Percentiles rank a stretch among this genome's conserved stretches.
phyloP scores from a whole-genome alignment of 2,113 vertebrate genomes.

The Oxygymnocypris stewartii region DNA sequence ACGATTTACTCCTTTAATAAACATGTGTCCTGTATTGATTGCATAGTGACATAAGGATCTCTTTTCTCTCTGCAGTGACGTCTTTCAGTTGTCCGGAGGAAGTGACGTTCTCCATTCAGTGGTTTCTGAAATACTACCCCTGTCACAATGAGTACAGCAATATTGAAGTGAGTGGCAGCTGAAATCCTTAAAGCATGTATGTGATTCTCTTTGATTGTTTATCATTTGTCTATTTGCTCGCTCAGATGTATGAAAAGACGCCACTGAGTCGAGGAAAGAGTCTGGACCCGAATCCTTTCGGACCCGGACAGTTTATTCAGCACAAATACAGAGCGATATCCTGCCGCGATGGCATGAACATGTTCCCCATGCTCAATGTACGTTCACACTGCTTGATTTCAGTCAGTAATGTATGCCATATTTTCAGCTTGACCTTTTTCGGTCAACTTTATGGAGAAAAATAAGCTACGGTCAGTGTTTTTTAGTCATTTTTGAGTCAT shows the following conservation, averaged over 20 bases:
- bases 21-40: not conserved
- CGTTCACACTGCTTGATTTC: constrained; percentile 56
- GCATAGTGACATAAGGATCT: not conserved
- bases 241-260: constrained; percentile 70
- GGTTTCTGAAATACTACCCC: constrained; percentile 81
- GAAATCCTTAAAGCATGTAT: not conserved
- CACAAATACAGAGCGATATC: constrained; percentile 67
- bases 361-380: constrained; percentile 78
- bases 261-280: constrained; percentile 57
- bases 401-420: not conserved
- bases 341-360: constrained; percentile 65
- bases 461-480: not conserved
- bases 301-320: constrained; percentile 76
- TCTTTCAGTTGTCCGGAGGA: constrained; percentile 74
- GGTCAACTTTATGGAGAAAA: not conserved
- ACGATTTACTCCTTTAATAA: not conserved
- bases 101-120: constrained; percentile 75
- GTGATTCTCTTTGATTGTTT: not conserved
- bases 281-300: constrained; percentile 71
- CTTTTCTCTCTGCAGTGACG: constrained; percentile 68
- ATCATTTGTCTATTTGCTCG: constrained; percentile 16
- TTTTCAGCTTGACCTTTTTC: no score
- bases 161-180: constrained; percentile 78
- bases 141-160: constrained; percentile 82
- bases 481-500: no score